Base-by-base conservation (phyloP, 2,113 vertebrate genomes). In the Chloebia gouldiae region DNA sequence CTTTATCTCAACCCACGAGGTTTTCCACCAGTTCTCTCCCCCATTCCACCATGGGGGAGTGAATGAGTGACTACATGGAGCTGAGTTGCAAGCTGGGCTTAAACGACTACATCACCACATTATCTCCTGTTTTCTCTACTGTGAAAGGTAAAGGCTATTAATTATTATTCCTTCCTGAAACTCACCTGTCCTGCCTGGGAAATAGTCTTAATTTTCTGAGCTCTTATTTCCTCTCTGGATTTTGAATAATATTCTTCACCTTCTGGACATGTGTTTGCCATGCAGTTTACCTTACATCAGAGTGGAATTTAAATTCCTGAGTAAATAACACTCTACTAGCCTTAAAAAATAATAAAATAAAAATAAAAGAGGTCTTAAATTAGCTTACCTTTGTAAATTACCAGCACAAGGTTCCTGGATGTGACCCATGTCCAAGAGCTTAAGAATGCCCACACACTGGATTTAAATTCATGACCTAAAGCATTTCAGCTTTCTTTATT, bases 11-110 rank as follows among this genome's bases (percentile, higher is more conserved):
- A 37, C 12, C 31, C 25, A 49, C 15, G 33, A 37, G 25, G 27
- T 56, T 83, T 86, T 76, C 31, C 59, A 70, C 31, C 15, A 20
- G 31, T 42, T 70, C 27, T 83, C 49, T 63, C 18, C 6, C 22
- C 15, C 42, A 77, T 63, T 31, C 31, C 42, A 49, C 27, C 1
- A 11, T 0, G 0, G 13, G 11, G n/a, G 16, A 66, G 35, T 16
- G 63, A 42, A 49, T 37, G 42, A 70, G 25, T 83, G n/a, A 22
- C 56, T 70, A 13, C 31, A 7, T 37, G 49, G 42, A 27, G 6
- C 22, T 77, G 71, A 49, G 15, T 11, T 35, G 5, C 25, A 42
- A 53, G 15, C 27, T 42, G 49, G 27, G 15, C 10, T 63, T 56
- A 21, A 69, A 42, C 35, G 47, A 28, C 28, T 28, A 22, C 16